Percentiles rank a stretch among this genome's conserved stretches.
These are phyloP conservation scores for Odontothrips loti DNA, from an alignment of 2,888 invertebrate genomes.

Conservation along the genomic window DNA sequence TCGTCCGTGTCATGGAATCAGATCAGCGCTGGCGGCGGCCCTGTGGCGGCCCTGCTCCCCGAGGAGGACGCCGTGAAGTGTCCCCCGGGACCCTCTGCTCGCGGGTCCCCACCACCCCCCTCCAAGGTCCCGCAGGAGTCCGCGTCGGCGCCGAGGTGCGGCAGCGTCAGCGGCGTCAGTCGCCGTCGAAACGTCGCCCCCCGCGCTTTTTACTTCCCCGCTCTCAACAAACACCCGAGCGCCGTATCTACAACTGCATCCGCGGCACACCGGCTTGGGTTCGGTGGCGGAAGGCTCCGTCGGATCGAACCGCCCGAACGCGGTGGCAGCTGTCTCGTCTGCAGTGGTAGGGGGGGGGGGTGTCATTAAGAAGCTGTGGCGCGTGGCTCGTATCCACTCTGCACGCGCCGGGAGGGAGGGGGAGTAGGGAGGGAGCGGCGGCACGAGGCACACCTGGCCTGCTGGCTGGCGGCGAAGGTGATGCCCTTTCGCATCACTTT, in stretches of 20 bases:
- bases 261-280: too few relatives aligned
- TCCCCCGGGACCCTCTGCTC: too few relatives aligned
- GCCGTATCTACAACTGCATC: too few relatives aligned
- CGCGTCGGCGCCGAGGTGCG: too few relatives aligned
- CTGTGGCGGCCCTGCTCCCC: conserved; percentile 30
- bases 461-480: not conserved
- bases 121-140: too few relatives aligned
- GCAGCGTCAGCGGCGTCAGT: too few relatives aligned
- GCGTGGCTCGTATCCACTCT: not conserved
- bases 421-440: not conserved
- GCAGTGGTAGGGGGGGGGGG: not conserved
- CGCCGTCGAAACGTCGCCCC: too few relatives aligned
- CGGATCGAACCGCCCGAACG: not conserved
- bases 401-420: not conserved
- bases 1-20: too few relatives aligned
- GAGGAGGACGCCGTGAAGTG: conserved; percentile 28
- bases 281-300: too few relatives aligned
- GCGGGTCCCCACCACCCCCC: too few relatives aligned
- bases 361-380: not conserved
- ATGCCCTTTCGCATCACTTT: not conserved
- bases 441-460: not conserved
- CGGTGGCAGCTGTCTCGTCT: not conserved
- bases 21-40: conserved; percentile 30
- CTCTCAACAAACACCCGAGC: too few relatives aligned
- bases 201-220: too few relatives aligned